Conservation (phyloP, 2,888 invertebrate species). For the Drepanosiphum platanoidis region DNA sequence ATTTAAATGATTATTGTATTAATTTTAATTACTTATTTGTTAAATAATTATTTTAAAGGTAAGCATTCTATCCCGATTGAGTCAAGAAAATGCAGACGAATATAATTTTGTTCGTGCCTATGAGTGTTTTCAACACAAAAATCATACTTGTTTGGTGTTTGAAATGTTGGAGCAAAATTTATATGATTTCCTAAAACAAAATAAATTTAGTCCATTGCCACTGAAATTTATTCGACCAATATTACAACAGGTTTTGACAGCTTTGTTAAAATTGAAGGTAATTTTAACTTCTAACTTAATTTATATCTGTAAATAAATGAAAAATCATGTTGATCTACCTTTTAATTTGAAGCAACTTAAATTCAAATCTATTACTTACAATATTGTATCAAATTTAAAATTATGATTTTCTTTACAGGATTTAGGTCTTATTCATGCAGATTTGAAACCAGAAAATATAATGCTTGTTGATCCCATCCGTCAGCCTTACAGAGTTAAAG, state of each 20-base stretch:
- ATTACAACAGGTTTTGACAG: conserved; percentile 93
- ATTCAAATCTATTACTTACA: background rate
- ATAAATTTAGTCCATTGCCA: conserved; percentile 98
- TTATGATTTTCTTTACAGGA: conserved; percentile 73
- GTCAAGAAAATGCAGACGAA: conserved; percentile 98
- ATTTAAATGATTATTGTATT: background rate
- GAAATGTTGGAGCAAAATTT: conserved; percentile 99
- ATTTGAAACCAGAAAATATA: conserved; percentile 99
- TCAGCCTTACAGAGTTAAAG: conserved; percentile 98
- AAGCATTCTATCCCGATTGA: conserved; percentile 89
- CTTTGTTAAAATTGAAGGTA: conserved; percentile 86
- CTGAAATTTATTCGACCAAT: conserved; percentile 98
- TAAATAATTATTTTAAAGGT: conserved; percentile 70
- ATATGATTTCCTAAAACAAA: conserved; percentile 99
- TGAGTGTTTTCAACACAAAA: conserved; percentile 99
- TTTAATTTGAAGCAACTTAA: background rate
- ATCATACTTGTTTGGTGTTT: conserved; percentile 98
- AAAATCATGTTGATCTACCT: background rate
- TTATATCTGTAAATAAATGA: background rate
- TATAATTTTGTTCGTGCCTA: conserved; percentile 99
- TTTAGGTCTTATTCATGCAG: conserved; percentile 98
- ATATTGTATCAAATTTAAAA: background rate
- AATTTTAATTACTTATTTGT: background rate
- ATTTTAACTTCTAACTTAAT: conserved; percentile 44
- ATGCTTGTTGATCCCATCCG: conserved; percentile 99